Evolutionary conservation across 1,140 invertebrate genomes (phyloP).

Genomic region (Trichonephila clavipes): DNA sequence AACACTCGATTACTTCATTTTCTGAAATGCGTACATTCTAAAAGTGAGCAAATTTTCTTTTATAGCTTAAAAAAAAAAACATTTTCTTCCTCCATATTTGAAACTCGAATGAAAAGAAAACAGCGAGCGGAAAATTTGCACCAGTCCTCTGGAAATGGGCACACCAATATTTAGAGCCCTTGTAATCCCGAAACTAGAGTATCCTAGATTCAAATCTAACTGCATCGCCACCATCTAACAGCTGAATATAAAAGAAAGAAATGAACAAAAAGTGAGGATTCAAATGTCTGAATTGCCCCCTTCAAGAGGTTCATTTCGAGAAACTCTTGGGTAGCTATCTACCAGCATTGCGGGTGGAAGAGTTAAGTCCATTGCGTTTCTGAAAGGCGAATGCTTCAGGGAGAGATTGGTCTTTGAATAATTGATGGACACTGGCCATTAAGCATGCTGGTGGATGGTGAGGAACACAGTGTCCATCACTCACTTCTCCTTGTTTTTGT

Average conservation of each 20-base stretch:
- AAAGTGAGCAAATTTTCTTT: conserved; percentile 19
- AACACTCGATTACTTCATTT: not conserved
- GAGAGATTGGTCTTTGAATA: conserved; percentile 72
- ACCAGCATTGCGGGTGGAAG: conserved; percentile 29
- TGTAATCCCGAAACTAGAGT: not conserved
- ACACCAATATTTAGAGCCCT: conserved; percentile 5
- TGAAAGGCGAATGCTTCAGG: conserved; percentile 58
- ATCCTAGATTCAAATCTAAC: conserved; percentile 22
- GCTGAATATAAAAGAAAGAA: conserved; percentile 23
- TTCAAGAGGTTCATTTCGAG: conserved; percentile 57
- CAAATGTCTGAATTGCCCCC: conserved; percentile 58
- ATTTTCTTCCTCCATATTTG: not conserved
- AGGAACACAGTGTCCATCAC: conserved; percentile 46
- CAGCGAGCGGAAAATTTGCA: not conserved
- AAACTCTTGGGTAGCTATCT: conserved; percentile 17
- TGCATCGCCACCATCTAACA: not conserved
- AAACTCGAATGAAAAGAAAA: conserved; percentile 33
- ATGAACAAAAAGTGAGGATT: conserved; percentile 38
- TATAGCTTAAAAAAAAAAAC: conserved; percentile 4
- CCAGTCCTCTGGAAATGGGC: conserved; percentile 21
- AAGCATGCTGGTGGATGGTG: conserved; percentile 59
- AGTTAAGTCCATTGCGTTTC: conserved; percentile 51
- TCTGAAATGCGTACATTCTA: not conserved
- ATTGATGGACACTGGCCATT: conserved; percentile 66
- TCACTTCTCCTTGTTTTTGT: conserved; percentile 70